Base-by-base conservation (phyloP, 2,888 invertebrate genomes). In the Biston betularia region DNA sequence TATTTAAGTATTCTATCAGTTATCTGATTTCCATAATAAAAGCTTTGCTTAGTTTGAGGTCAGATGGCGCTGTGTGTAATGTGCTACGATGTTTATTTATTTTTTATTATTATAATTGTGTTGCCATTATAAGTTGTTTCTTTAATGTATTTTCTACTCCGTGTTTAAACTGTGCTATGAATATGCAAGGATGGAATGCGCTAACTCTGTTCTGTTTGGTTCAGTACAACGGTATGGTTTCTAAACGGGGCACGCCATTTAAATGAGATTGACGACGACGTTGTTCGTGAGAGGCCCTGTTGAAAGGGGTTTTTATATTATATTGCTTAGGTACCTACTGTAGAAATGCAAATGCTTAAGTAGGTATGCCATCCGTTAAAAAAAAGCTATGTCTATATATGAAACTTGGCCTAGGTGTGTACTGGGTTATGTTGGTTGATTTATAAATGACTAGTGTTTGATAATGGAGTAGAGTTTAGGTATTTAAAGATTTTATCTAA, bases 101-200 rank as follows among this genome's bases (percentile, higher is more conserved):
- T n/a, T n/a, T n/a, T n/a, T n/a, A n/a, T n/a, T n/a, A n/a, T n/a
- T n/a, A n/a, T 44, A 44, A 9, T 38, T 4, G 38, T 38, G 38
- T 53, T 12, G 11, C 42, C n/a, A 42, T 44, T 33, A 42, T 5
- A 38, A 38, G 38, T 38, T 38, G 6, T 6, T 38, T 38, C 38
- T 38, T 38, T 9, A 38, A 3, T 8, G 12, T 15, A 54, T 54
- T 54, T 42, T n/a, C 42, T 54, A 33, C 40, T 54, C 54, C 0
- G 52, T 82, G 79, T 83, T 82, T 85, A 86, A 85, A 85, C 81
- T 70, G 63, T 52, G 82, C 82, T 83, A 88, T 90, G 89, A 90
- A 89, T 90, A 90, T 90, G 89, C 90, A 89, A 78, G 68, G 69
- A 76, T 75, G 83, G 80, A 75, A 75, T 75, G 74, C 69, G 73